phyloP scores from a whole-genome alignment of 2,888 invertebrate genomes.

The Rhyacophila evoluta region DNA sequence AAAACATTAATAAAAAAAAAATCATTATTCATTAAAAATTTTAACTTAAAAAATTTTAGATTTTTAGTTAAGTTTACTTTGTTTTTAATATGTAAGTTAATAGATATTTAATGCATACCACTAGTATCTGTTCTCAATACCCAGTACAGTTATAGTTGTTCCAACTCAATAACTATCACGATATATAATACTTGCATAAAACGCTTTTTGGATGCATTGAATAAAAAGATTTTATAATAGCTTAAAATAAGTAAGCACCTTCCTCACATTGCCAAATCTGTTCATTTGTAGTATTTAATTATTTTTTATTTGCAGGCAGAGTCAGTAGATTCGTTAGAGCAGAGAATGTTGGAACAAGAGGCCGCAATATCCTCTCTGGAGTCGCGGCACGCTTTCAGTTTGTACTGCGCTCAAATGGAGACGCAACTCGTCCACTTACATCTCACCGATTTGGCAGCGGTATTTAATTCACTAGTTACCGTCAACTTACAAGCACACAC shows the following conservation, averaged over 20 bases:
- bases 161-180: too few relatives aligned
- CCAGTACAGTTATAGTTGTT: too few relatives aligned
- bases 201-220: too few relatives aligned
- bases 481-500: conserved; percentile 67
- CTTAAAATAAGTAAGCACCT: too few relatives aligned
- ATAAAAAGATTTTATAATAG: too few relatives aligned
- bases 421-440: conserved; percentile 73
- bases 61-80: too few relatives aligned
- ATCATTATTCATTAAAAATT: background rate
- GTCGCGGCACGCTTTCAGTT: conserved; percentile 71
- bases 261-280: too few relatives aligned
- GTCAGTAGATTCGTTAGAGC: conserved; percentile 72
- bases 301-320: conserved; percentile 64
- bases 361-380: conserved; percentile 73
- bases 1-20: background rate
- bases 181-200: too few relatives aligned
- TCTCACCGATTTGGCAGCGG: conserved; percentile 71
- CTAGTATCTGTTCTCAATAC: too few relatives aligned
- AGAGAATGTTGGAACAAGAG: conserved; percentile 74
- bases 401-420: conserved; percentile 74
- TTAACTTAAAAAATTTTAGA: background rate
- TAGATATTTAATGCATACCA: too few relatives aligned
- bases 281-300: too few relatives aligned
- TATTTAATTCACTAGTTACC: conserved; percentile 70
- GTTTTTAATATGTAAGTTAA: too few relatives aligned